These are phyloP conservation scores for Acleris cristana DNA, from an alignment of 2,888 invertebrate genomes.

Conservation along the genomic window DNA sequence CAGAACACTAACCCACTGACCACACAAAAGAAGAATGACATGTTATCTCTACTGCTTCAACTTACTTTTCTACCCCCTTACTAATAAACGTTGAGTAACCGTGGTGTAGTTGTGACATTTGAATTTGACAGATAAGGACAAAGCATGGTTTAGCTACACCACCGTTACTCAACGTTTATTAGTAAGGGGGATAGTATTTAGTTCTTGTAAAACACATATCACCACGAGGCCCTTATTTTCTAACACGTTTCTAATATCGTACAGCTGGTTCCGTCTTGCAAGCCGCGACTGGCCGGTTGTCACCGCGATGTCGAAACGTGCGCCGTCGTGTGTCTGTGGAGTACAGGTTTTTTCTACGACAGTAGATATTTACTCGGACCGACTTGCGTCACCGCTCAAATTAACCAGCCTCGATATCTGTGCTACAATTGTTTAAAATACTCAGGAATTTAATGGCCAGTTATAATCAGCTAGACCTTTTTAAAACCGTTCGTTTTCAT, in stretches of 20 bases:
- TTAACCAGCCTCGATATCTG: constrained; percentile 41
- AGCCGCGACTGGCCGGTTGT: constrained; percentile 50
- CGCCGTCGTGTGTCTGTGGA: constrained; percentile 40
- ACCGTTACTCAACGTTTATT: no score
- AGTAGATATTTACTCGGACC: constrained; percentile 47
- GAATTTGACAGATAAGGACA: no score
- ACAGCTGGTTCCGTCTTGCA: constrained; percentile 51
- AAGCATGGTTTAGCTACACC: no score
- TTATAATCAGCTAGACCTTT: background rate
- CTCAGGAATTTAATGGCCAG: constrained; percentile 7
- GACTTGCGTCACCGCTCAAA: constrained; percentile 59
- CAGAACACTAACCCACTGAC: no score
- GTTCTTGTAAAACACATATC: no score
- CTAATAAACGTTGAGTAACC: no score
- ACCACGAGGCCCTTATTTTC: background rate
- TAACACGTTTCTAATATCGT: constrained; percentile 12
- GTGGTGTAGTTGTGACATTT: no score
- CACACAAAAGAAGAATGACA: no score
- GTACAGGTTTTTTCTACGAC: constrained; percentile 56
- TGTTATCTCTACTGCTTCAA: no score
- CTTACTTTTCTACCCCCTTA: no score
- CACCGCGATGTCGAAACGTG: constrained; percentile 54
- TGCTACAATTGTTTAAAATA: constrained; percentile 34
- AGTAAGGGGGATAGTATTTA: no score
- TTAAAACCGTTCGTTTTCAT: no score